Conservation (phyloP, 2,113 vertebrate genomes). For the Romanogobio albipinnatus region DNA sequence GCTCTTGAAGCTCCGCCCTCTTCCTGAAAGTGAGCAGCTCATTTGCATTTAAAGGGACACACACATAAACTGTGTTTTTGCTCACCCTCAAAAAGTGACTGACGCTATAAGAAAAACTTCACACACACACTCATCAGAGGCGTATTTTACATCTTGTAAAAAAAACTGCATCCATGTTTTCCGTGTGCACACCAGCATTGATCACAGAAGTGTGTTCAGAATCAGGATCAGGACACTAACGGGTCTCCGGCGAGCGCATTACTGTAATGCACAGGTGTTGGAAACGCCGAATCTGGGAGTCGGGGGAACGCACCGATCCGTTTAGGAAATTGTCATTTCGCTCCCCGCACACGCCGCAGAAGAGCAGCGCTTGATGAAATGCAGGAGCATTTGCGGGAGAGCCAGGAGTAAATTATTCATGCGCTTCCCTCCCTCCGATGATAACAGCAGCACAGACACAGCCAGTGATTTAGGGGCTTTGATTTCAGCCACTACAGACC, state of each 20-base stretch:
- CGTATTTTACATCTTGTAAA: too few relatives aligned
- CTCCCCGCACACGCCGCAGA: slow-evolving; percentile 49
- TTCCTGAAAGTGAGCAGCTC: too few relatives aligned
- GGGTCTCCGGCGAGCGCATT: slow-evolving; percentile 5
- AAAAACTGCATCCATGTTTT: slow-evolving; percentile 11
- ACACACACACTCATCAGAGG: too few relatives aligned
- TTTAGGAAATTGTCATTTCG: slow-evolving; percentile 52
- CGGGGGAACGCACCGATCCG: slow-evolving; percentile 21
- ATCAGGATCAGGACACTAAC: slow-evolving; percentile 20
- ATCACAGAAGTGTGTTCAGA: slow-evolving; percentile 5
- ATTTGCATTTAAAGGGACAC: too few relatives aligned
- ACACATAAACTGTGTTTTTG: too few relatives aligned
- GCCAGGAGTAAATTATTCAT: slow-evolving; percentile 52
- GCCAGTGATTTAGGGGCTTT: slow-evolving; percentile 33
- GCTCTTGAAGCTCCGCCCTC: too few relatives aligned
- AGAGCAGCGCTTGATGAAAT: slow-evolving; percentile 46
- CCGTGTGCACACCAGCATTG: not conserved
- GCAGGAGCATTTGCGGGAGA: slow-evolving; percentile 24
- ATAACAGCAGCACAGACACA: not conserved
- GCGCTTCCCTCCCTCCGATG: not conserved
- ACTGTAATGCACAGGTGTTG: slow-evolving; percentile 20
- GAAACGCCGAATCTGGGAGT: not conserved
- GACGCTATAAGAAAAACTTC: too few relatives aligned
- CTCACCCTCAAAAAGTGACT: too few relatives aligned
- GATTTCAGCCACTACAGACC: slow-evolving; percentile 34